A percentile compares a stretch with the other conserved stretches of the same genome.
These are phyloP conservation scores for Halichoeres trimaculatus DNA, from an alignment of 2,113 vertebrate species.

Conservation along the genomic window DNA sequence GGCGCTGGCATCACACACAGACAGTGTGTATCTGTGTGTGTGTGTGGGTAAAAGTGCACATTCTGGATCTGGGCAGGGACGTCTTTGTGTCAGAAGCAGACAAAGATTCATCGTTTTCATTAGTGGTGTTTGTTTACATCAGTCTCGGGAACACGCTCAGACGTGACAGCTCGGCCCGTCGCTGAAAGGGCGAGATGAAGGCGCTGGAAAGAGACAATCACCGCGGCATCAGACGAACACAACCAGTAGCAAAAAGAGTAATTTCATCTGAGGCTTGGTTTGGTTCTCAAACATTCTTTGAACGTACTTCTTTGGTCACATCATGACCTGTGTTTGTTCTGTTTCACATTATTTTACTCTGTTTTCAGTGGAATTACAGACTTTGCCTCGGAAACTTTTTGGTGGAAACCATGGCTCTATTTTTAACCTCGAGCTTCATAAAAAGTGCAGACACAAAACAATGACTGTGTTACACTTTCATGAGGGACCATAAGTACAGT, in stretches of 20 bases:
- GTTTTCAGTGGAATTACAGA: no score
- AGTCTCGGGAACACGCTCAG: neutral
- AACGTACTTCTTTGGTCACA: no score
- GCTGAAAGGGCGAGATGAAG: constrained; percentile 18
- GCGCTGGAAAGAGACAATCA: constrained; percentile 40
- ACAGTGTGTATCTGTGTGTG: no score
- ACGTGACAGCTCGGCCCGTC: constrained; percentile 7
- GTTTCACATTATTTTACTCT: no score
- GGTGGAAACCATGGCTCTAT: no score
- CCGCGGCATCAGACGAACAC: neutral
- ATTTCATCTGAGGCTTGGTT: neutral
- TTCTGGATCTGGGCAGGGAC: constrained; percentile 48
- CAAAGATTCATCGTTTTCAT: constrained; percentile 62
- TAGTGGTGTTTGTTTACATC: constrained; percentile 49
- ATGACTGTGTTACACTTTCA: no score
- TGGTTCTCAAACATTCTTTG: no score
- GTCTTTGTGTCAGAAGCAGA: constrained; percentile 48
- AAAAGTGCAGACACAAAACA: no score
- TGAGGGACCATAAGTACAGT: no score
- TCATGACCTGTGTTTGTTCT: no score
- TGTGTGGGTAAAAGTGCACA: constrained; percentile 10
- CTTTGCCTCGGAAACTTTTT: no score
- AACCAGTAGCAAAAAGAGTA: neutral
- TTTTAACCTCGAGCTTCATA: no score
- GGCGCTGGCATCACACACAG: neutral